Conservation (phyloP, 2,113 vertebrate species). For the Nothocercus nigrocapillus region DNA sequence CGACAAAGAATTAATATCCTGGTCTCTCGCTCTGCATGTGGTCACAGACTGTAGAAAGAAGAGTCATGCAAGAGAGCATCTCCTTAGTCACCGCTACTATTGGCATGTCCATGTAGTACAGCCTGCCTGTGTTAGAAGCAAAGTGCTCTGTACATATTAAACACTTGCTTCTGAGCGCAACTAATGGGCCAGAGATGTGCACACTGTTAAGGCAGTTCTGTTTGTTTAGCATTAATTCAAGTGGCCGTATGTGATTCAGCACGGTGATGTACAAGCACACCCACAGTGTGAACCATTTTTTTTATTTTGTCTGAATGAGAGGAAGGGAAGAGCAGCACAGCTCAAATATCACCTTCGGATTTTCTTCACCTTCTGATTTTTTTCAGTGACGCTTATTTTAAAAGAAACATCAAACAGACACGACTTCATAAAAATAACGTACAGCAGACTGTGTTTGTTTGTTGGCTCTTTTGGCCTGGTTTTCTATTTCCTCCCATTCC, state of each 20-base stretch:
- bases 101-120: background rate
- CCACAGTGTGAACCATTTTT: accelerated
- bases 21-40: background rate
- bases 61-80: background rate
- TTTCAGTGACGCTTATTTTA: background rate
- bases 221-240: background rate
- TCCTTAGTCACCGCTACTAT: background rate
- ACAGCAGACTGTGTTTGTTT: background rate
- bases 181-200: background rate
- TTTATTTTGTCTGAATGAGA: background rate
- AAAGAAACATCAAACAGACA: background rate
- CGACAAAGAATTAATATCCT: background rate
- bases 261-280: background rate
- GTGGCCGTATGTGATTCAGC: background rate
- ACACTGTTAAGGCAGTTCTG: background rate
- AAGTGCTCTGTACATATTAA: background rate
- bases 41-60: background rate
- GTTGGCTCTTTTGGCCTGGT: background rate
- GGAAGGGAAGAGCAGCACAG: background rate
- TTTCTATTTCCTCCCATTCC: constrained; percentile 9
- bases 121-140: background rate
- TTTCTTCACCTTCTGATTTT: background rate
- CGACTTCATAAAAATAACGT: background rate
- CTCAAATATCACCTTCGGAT: background rate
- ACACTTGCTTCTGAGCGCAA: background rate